Evolutionary conservation across 2,797 vertebrate genomes (phyloP).

Genomic region (Dryobates pubescens): DNA sequence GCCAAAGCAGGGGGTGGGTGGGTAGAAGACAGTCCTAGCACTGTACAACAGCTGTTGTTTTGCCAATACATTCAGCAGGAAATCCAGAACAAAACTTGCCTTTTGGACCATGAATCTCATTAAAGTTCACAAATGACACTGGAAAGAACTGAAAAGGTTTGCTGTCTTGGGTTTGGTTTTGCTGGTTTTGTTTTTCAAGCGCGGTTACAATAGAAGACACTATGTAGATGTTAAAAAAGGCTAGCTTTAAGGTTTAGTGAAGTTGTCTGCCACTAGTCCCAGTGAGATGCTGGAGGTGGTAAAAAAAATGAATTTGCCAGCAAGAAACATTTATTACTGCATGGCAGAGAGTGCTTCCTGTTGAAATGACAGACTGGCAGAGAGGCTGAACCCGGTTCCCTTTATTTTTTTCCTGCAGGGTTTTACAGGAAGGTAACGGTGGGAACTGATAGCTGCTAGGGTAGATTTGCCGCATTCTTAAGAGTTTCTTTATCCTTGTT

Average conservation of each 20-base stretch:
- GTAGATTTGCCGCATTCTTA: background rate
- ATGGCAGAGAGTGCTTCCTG: constrained; percentile 17
- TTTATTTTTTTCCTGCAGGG: background rate
- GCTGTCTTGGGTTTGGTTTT: background rate
- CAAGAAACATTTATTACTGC: constrained; percentile 33
- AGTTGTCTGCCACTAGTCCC: constrained; percentile 4
- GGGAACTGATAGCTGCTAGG: background rate
- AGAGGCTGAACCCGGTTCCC: background rate
- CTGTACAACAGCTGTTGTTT: constrained; percentile 51
- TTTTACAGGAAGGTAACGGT: background rate
- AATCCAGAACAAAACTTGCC: constrained; percentile 25
- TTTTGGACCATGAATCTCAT: constrained; percentile 1
- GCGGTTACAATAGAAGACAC: constrained; percentile 3
- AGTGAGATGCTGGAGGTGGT: background rate
- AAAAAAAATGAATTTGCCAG: constrained; percentile 30
- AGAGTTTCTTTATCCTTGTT: constrained; percentile 16
- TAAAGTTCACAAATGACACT: constrained; percentile 5
- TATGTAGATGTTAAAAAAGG: background rate
- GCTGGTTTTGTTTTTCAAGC: no score
- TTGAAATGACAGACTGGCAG: constrained; percentile 25
- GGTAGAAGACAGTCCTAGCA: constrained; percentile 45
- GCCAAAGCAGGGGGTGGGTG: constrained; percentile 47
- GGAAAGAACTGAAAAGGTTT: constrained; percentile 1
- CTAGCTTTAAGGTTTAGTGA: background rate
- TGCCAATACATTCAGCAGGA: constrained; percentile 41